Evolutionary conservation across 1,140 invertebrate genomes (phyloP).

Genomic region (Paramacrobiotus metropolitanus): DNA sequence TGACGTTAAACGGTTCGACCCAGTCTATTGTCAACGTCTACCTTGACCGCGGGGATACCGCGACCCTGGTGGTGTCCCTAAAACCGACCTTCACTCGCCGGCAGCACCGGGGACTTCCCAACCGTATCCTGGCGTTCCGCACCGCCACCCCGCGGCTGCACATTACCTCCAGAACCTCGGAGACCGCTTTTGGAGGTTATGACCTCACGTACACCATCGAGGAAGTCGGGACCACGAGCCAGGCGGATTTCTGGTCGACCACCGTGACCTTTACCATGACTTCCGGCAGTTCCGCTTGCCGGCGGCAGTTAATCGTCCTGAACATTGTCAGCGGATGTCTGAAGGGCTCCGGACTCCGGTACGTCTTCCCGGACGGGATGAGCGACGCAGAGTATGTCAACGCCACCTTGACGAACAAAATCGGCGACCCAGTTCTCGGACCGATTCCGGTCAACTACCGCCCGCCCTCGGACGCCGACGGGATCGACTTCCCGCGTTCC

Average conservation of each 20-base stretch:
- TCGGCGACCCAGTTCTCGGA: neutral
- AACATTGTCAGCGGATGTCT: neutral
- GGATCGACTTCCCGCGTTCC: neutral
- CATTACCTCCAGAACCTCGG: neutral
- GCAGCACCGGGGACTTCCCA: neutral
- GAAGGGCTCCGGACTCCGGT: neutral
- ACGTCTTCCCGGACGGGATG: neutral
- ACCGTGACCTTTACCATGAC: neutral
- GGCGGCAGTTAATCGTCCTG: neutral
- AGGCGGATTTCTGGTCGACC: neutral
- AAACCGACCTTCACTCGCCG: no score
- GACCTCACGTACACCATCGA: neutral
- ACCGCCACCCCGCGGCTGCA: neutral
- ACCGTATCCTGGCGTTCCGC: neutral
- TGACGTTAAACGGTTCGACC: neutral
- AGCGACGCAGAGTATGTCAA: neutral
- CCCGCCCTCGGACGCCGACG: neutral
- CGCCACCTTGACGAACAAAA: neutral
- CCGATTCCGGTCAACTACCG: neutral
- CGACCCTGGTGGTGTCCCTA: neutral
- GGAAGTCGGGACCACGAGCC: neutral
- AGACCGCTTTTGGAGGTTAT: neutral
- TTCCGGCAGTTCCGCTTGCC: neutral
- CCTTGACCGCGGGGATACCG: neutral
- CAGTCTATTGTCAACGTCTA: neutral